Percentiles rank a stretch among this genome's conserved stretches.
Conservation (phyloP, 2,888 invertebrate species). For the Liodrosophila aerea region DNA sequence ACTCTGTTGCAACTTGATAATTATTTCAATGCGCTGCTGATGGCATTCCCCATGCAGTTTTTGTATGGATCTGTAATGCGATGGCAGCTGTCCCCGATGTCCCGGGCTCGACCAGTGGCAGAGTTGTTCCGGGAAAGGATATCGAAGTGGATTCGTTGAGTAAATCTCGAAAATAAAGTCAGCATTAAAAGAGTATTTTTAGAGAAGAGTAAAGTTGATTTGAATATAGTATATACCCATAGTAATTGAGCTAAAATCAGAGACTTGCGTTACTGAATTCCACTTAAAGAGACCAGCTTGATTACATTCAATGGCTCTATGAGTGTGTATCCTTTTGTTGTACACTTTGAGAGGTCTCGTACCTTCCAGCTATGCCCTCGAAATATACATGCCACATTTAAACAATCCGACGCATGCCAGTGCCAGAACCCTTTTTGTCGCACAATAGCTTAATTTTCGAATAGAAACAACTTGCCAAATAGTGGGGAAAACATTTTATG, state of each 20-base stretch:
- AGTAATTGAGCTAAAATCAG: no score
- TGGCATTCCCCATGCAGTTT: constrained; percentile 29
- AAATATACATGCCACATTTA: background rate
- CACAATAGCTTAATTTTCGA: background rate
- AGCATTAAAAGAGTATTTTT: no score
- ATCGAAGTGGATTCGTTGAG: no score
- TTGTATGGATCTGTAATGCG: background rate
- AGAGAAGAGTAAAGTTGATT: no score
- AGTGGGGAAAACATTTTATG: constrained; percentile 27
- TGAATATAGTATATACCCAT: no score
- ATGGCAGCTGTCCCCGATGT: constrained; percentile 22
- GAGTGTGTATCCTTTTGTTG: background rate
- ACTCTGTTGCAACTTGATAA: constrained; percentile 21
- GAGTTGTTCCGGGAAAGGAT: constrained; percentile 16
- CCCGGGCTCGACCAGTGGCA: constrained; percentile 16
- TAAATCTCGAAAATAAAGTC: no score
- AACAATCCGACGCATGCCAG: no score
- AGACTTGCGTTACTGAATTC: no score
- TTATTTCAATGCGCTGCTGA: constrained; percentile 44
- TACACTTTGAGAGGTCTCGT: no score
- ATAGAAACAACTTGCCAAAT: constrained; percentile 2
- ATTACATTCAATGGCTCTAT: no score
- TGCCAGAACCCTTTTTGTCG: background rate
- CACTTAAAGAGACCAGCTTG: no score
- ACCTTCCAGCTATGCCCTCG: background rate